A percentile compares a stretch with the other conserved stretches of the same genome.
Conservation (phyloP, 2,888 invertebrate species). For the Panopea generosa region DNA sequence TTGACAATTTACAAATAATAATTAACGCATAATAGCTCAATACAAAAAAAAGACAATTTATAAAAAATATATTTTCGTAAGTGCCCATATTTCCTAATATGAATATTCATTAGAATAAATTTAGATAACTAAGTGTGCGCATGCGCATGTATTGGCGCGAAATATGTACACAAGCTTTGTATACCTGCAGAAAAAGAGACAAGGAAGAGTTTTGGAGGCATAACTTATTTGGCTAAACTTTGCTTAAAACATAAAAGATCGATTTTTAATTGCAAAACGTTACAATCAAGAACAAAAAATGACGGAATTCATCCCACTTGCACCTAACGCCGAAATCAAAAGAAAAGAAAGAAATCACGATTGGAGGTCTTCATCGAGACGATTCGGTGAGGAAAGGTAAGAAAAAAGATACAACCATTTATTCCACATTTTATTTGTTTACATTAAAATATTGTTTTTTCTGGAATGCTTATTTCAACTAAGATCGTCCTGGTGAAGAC, state of each 20-base stretch:
- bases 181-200: background rate
- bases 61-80: background rate
- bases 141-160: slow-evolving; percentile 69
- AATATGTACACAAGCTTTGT: slow-evolving; percentile 43
- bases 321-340: background rate
- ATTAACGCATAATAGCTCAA: background rate
- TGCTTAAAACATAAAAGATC: too few relatives aligned
- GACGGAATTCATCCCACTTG: background rate
- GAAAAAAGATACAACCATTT: too few relatives aligned
- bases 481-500: too few relatives aligned
- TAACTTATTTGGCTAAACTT: too few relatives aligned
- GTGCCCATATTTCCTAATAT: slow-evolving; percentile 33
- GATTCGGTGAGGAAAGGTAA: background rate
- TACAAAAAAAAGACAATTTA: background rate
- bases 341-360: background rate
- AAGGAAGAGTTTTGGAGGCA: background rate
- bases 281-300: too few relatives aligned
- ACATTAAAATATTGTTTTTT: too few relatives aligned
- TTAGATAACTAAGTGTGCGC: slow-evolving; percentile 31
- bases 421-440: too few relatives aligned
- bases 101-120: slow-evolving; percentile 27
- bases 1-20: background rate
- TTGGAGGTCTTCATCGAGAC: background rate
- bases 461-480: too few relatives aligned
- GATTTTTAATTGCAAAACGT: too few relatives aligned